Evolutionary conservation across 1,140 invertebrate species (phyloP).

Genomic region (Chironomus tepperi): DNA sequence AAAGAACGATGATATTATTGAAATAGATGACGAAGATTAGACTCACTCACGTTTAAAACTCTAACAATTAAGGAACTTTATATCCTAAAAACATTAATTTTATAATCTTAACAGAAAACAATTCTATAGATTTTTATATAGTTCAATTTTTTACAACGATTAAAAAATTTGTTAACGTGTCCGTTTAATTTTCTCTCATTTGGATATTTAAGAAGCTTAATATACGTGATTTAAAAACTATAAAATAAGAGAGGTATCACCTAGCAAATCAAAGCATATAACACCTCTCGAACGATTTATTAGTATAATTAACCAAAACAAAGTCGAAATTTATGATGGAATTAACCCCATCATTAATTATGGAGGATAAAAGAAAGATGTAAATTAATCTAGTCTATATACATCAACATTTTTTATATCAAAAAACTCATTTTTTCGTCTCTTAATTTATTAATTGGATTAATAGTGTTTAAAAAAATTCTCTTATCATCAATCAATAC

Average conservation of each 20-base stretch:
- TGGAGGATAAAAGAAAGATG: not conserved
- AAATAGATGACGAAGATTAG: conserved; percentile 15
- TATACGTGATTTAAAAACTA: not conserved
- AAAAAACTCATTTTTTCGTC: not conserved
- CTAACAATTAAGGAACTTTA: not conserved
- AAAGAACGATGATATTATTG: conserved; percentile 4
- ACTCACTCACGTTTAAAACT: not conserved
- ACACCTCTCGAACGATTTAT: not conserved
- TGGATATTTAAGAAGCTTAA: not conserved
- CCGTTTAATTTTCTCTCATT: not conserved
- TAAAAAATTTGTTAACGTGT: not conserved
- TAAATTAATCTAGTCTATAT: conserved; percentile 7
- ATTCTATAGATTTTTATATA: not conserved
- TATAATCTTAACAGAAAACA: not conserved
- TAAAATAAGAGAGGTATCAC: not conserved
- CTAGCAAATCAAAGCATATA: not conserved
- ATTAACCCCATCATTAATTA: not conserved
- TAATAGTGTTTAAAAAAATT: too few species aligned
- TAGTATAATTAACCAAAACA: conserved; percentile 5
- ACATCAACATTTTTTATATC: not conserved
- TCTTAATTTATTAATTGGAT: conserved; percentile 10
- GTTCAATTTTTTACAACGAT: not conserved
- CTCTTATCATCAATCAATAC: too few species aligned
- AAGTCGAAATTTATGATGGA: not conserved
- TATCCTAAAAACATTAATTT: not conserved